Percentiles rank a stretch among this genome's conserved stretches.
phyloP scores from a whole-genome alignment of 30 jellyfish, hydroid and myxozoan genomes.

The Cassiopea xamachana region DNA sequence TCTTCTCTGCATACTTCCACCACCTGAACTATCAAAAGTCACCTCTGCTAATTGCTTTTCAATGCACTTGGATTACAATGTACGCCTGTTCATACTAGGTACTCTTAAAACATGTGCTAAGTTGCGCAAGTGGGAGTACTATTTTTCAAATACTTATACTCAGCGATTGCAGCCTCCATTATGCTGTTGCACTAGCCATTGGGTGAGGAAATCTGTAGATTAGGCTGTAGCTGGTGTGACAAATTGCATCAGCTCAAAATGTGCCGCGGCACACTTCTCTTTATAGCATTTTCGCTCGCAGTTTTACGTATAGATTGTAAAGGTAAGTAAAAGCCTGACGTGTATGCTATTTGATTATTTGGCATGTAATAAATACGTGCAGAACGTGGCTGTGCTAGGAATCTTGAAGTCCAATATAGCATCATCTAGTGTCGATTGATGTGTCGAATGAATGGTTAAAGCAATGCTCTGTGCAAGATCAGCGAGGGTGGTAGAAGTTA shows the following conservation, averaged over 20 bases:
- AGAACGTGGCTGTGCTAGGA: too few species aligned
- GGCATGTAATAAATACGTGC: too few species aligned
- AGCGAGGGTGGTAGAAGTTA: too few species aligned
- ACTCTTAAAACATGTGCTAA: not conserved
- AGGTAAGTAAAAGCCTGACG: constrained; percentile 2
- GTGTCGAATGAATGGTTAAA: too few species aligned
- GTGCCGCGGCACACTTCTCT: constrained; percentile 52
- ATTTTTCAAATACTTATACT: not conserved
- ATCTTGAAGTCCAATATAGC: too few species aligned
- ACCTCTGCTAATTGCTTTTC: constrained; percentile 12
- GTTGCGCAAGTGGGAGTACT: not conserved
- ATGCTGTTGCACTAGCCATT: not conserved
- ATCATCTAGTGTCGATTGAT: too few species aligned
- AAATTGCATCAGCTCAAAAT: constrained; percentile 9
- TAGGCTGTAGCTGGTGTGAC: not conserved
- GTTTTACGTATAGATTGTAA: not conserved
- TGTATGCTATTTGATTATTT: too few species aligned
- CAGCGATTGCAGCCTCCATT: not conserved
- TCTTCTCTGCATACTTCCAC: not conserved
- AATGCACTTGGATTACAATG: not conserved
- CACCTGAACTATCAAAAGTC: not conserved
- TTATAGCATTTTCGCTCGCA: not conserved
- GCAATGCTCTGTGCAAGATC: too few species aligned
- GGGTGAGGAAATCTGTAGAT: not conserved
- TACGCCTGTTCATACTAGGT: constrained; percentile 20